Percentiles rank a stretch among this genome's conserved stretches.
Evolutionary conservation across 1,140 invertebrate species (phyloP).

Genomic region (Asobara japonica): DNA sequence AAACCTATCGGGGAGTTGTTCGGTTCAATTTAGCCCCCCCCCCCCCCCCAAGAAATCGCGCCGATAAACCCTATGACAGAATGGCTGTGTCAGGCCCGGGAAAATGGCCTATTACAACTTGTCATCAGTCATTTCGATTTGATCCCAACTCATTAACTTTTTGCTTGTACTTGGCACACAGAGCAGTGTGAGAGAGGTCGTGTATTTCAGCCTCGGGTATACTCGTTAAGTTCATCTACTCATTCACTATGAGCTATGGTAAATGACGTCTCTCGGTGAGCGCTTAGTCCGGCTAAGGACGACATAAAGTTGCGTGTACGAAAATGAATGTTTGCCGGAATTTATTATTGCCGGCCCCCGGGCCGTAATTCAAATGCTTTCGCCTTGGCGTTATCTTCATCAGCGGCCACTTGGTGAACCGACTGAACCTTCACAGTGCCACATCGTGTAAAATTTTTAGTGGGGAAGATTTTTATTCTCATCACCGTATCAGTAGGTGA

Average conservation of each 20-base stretch:
- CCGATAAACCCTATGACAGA: too few species aligned
- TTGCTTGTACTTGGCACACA: not conserved
- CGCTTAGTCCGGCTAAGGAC: slow-evolving; percentile 63
- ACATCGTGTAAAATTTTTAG: not conserved
- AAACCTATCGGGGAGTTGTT: too few species aligned
- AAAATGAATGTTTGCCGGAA: slow-evolving; percentile 67
- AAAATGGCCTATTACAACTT: too few species aligned
- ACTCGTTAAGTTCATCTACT: slow-evolving; percentile 1
- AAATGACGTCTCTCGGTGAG: slow-evolving; percentile 60
- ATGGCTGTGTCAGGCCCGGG: too few species aligned
- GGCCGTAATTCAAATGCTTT: slow-evolving; percentile 62
- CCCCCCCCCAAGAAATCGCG: too few species aligned
- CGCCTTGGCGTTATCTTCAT: slow-evolving; percentile 65
- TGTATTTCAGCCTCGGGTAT: slow-evolving; percentile 35
- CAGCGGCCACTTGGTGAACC: slow-evolving; percentile 45
- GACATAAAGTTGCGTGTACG: slow-evolving; percentile 66
- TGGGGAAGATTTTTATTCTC: not conserved
- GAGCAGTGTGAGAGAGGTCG: slow-evolving; percentile 36
- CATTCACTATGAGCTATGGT: slow-evolving; percentile 52
- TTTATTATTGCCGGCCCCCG: slow-evolving; percentile 63
- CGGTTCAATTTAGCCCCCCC: too few species aligned
- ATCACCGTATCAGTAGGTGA: not conserved
- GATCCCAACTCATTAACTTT: too few species aligned
- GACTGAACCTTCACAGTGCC: slow-evolving; percentile 27
- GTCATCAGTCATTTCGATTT: not conserved